A percentile compares a stretch with the other conserved stretches of the same genome.
phyloP scores from a whole-genome alignment of 2,888 invertebrate genomes.

The Synergus laeviventris region DNA sequence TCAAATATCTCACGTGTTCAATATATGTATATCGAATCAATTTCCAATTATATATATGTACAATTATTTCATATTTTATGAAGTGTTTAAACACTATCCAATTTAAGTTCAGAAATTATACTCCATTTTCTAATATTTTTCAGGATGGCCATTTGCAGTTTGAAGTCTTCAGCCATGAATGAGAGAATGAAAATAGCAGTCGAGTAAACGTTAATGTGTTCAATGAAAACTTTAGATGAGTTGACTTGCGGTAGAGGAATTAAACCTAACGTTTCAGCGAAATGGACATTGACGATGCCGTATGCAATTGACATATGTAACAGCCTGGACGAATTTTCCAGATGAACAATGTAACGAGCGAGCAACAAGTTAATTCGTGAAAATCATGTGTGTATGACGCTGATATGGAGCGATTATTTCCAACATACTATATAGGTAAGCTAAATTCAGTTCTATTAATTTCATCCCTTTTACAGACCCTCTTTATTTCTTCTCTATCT shows the following conservation, averaged over 20 bases:
- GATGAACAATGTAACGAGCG: not conserved
- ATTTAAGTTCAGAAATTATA: too few species aligned
- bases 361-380: slow-evolving; percentile 34
- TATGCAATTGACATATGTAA: slow-evolving; percentile 2
- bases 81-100: not conserved
- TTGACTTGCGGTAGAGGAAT: slow-evolving; percentile 10
- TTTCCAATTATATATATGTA: not conserved
- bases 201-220: slow-evolving; percentile 23
- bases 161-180: not conserved
- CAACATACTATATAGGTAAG: not conserved
- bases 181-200: slow-evolving; percentile 13
- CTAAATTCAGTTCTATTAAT: not conserved
- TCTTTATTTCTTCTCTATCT: not conserved
- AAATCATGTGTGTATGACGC: not conserved
- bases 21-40: too few species aligned
- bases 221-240: slow-evolving; percentile 21
- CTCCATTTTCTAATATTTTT: not conserved
- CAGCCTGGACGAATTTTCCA: slow-evolving; percentile 9
- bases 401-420: not conserved
- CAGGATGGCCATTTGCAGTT: not conserved
- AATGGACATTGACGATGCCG: slow-evolving; percentile 10
- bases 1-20: not conserved
- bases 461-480: not conserved
- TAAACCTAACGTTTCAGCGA: not conserved
- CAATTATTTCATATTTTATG: not conserved